These are phyloP conservation scores for Conops quadrifasciatus DNA, from an alignment of 2,888 invertebrate genomes.

Conservation along the genomic window DNA sequence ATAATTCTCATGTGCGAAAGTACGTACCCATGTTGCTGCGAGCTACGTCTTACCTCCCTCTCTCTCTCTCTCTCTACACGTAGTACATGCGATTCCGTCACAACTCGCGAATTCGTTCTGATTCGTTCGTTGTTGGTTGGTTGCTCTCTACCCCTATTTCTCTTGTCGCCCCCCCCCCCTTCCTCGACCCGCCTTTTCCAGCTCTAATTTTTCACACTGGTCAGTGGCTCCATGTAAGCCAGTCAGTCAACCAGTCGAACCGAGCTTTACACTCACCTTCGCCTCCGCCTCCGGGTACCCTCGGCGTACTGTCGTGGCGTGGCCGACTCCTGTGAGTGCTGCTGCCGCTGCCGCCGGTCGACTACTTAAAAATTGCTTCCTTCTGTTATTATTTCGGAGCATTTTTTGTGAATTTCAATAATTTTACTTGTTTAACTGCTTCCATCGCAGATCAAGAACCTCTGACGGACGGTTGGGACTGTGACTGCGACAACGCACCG, in stretches of 20 bases:
- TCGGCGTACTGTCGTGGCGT: background rate
- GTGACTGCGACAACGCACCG: slow-evolving; percentile 7
- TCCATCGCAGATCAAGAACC: slow-evolving; percentile 46
- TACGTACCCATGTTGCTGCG: background rate
- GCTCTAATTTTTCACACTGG: slow-evolving; percentile 33
- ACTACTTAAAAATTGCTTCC: slow-evolving; percentile 36
- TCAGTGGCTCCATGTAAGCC: slow-evolving; percentile 22
- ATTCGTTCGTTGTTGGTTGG: too few relatives aligned
- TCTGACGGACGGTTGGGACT: slow-evolving; percentile 27
- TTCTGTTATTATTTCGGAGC: slow-evolving; percentile 43
- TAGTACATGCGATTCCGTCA: too few relatives aligned
- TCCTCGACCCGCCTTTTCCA: background rate
- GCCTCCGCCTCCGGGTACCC: background rate
- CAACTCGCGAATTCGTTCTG: too few relatives aligned
- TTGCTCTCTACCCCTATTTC: background rate
- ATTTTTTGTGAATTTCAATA: slow-evolving; percentile 47
- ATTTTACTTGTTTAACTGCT: slow-evolving; percentile 46
- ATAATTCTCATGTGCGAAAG: slow-evolving; percentile 11
- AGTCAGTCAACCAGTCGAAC: background rate
- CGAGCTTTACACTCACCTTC: background rate
- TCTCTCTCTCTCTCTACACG: background rate
- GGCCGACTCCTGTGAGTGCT: slow-evolving; percentile 31
- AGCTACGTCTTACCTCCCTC: background rate
- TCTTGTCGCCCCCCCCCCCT: background rate
- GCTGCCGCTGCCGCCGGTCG: slow-evolving; percentile 36